Base-by-base conservation (phyloP, 2,113 vertebrate genomes). In the Gymnogyps californianus region DNA sequence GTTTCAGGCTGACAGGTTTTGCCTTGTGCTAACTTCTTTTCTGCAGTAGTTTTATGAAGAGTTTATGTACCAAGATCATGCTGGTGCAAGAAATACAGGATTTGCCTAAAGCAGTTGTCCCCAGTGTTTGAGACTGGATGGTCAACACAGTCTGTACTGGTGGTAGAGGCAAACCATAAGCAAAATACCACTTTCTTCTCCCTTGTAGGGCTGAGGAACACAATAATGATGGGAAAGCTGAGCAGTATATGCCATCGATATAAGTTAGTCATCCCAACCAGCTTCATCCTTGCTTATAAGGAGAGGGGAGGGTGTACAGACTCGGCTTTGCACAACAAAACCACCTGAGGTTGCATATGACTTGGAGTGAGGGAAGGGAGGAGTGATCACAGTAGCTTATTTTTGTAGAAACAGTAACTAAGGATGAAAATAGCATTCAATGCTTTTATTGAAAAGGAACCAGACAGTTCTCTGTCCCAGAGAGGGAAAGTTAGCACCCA, bases 331-430 rank as follows among this genome's bases (percentile, higher is more conserved):
- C 57, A 12, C 25, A 46, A 9, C 44, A 52, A 29, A 69, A 62
- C 32, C 1, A 2, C 51, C 67, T 1, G 6, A 34, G 75, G 49
- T 32, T 55, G 44, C 5, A 0, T 51, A 17, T 38, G 55, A 25
- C 20, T 34, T 58, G 36, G 25, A 69, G 36, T 14, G 38, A 62
- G 40, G 61, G 29, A 58, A 31, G 44, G 74, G 26, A 54, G 51
- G 31, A 67, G 40, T 24, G 31, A 40, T 65, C 10, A 25, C 8
- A 4, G 66, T 75, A 75, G 44, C 31, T 76, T 76, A 18, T 65
- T 94, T 88, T 76, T 89, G 51, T 89, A 84, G 67, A 47, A 89
- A 47, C 51, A 32, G 82, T 57, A 65, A 65, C 42, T 38, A 52
- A 69, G 44, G 67, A 69, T 88, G 42, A 69, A 83, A 87, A 75